phyloP scores from a whole-genome alignment of 1,140 invertebrate species.

The Macrocentrus cingulum region DNA sequence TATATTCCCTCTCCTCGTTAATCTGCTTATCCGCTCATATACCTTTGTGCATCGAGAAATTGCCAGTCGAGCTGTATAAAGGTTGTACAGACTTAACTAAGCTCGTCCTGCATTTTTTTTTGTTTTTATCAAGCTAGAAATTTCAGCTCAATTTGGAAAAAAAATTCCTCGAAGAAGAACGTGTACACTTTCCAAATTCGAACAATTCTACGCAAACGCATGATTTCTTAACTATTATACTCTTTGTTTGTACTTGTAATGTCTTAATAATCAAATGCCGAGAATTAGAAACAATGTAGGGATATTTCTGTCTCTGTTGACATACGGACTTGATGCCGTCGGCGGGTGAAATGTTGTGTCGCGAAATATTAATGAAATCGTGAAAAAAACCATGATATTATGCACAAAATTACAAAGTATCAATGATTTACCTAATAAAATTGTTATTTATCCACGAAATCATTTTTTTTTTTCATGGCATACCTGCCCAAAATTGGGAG shows the following conservation, averaged over 20 bases:
- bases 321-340: no score
- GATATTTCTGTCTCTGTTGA: no score
- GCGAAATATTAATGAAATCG: no score
- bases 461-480: no score
- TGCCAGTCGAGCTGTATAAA: neutral
- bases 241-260: conserved; percentile 44
- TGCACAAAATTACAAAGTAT: no score
- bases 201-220: conserved; percentile 20
- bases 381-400: no score
- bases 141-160: no score
- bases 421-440: no score
- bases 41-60: conserved; percentile 10
- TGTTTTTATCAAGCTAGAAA: no score
- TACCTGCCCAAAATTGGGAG: neutral
- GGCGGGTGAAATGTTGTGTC: no score
- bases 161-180: neutral
- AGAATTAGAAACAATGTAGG: conserved; percentile 7
- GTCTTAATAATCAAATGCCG: conserved; percentile 30
- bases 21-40: conserved; percentile 21
- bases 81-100: neutral
- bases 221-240: conserved; percentile 31
- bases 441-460: no score
- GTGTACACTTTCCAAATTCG: conserved; percentile 26
- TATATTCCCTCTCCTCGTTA: conserved; percentile 9
- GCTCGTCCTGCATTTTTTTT: no score